Conservation (phyloP, 2,113 vertebrate species). For the Xenopus tropicalis region DNA sequence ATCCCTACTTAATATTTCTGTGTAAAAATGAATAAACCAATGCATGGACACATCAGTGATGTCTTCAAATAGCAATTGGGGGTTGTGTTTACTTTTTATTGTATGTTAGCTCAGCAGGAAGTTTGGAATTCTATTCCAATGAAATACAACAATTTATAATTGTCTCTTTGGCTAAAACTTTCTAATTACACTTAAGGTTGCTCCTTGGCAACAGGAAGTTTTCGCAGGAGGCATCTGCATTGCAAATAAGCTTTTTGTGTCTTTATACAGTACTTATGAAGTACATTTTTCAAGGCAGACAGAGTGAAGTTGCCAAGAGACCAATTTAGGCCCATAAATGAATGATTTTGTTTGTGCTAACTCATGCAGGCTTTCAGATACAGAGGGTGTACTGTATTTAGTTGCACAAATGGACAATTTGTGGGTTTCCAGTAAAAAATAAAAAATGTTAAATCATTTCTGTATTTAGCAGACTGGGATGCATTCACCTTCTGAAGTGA, state of each 20-base stretch:
- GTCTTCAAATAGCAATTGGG: background rate
- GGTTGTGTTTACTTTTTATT: background rate
- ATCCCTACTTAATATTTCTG: background rate
- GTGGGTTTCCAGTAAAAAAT: no score
- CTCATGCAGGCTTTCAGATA: no score
- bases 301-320: slow-evolving; percentile 2
- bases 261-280: background rate
- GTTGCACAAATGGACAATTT: no score
- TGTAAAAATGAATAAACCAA: background rate
- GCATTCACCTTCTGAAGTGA: no score
- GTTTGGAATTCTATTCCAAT: background rate
- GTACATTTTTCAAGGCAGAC: background rate
- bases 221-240: slow-evolving; percentile 7
- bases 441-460: no score
- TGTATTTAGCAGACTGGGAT: no score
- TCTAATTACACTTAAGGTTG: background rate
- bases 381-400: no score
- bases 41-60: background rate
- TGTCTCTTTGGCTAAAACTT: background rate
- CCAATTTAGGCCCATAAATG: background rate
- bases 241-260: slow-evolving; percentile 1
- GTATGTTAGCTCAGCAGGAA: background rate
- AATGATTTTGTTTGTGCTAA: background rate
- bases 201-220: slow-evolving; percentile 19
- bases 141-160: background rate